Conservation (phyloP, 2,888 invertebrate species). For the Chloromyia formosa region DNA sequence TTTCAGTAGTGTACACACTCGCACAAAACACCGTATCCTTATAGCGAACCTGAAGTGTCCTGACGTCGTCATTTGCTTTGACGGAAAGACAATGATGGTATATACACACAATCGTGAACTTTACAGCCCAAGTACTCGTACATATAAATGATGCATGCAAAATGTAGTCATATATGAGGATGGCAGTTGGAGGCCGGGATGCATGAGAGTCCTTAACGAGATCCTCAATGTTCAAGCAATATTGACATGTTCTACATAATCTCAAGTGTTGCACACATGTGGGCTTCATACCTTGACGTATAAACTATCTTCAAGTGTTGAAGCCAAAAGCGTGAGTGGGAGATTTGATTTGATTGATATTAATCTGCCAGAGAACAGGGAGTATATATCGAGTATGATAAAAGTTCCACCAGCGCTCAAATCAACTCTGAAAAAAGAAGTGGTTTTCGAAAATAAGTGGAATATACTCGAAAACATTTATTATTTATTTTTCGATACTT, state of each 20-base stretch:
- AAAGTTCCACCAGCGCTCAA: too few species aligned
- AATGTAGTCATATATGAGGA: neutral
- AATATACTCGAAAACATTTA: too few species aligned
- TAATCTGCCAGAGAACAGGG: too few species aligned
- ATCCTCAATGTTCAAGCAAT: conserved; percentile 19
- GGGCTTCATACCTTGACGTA: conserved; percentile 4
- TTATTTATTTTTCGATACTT: too few species aligned
- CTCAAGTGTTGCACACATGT: conserved; percentile 14
- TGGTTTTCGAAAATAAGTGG: too few species aligned
- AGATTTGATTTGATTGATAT: neutral
- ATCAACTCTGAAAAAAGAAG: too few species aligned
- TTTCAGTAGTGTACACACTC: conserved; percentile 18
- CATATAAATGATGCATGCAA: conserved; percentile 17
- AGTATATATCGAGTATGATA: too few species aligned
- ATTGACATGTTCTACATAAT: conserved; percentile 43
- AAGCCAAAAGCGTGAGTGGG: neutral
- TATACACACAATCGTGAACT: neutral
- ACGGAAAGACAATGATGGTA: conserved; percentile 26
- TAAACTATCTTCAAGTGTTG: conserved; percentile 9
- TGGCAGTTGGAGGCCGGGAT: conserved; percentile 1
- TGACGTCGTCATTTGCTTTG: conserved; percentile 29
- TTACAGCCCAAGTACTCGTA: conserved; percentile 9
- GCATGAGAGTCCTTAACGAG: conserved; percentile 32
- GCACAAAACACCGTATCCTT: conserved; percentile 25
- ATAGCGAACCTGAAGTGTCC: conserved; percentile 28